Evolutionary conservation across 2,888 invertebrate species (phyloP), one percentile per base, ranked within the genome.

Genomic region (Spilarctia lutea): DNA sequence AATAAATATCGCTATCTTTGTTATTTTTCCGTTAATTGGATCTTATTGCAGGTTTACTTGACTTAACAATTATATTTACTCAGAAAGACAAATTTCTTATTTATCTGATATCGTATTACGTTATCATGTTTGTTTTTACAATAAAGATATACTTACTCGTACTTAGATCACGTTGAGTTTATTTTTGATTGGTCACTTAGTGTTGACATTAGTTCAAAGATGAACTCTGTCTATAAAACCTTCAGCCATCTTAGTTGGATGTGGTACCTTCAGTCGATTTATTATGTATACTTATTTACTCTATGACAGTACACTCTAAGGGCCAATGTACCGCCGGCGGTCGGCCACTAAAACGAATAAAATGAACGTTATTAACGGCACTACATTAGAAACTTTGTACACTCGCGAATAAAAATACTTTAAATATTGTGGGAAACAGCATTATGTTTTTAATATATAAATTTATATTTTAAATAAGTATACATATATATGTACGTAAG

Each of bases 301-400:
- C 87, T 87, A 79, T 87, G 87, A 73, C 80, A 68, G 48, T 67
- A 73, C 67, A 73, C 71, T 63, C 27, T 74, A 80, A 87, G 86
- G 86, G 87, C 89, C 90, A 90, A 89, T 84, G 90, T 85, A 89
- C 91, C 80, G 76, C 85, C 79, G 71, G 76, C 82, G 86, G 87
- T 83, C 87, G 88, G 86, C 85, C 90, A 88, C 88, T 90, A 90
- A 88, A 90, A 88, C 86, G 88, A 91, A 92, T 89, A 90, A 91
- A 92, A 90, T 89, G 88, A 83, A 84, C 79, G 78, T 88, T 90
- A 91, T 91, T 90, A 90, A 87, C 87, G 86, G 85, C 86, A 86
- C 85, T 85, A 85, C 87, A 88, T 87, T 88, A 91, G 87, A 85
- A 86, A 88, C 82, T 78, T 85, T 81, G 83, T 85, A 82, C 81